phyloP scores from a whole-genome alignment of 1,140 invertebrate species.

The Trichonephila clavipes region DNA sequence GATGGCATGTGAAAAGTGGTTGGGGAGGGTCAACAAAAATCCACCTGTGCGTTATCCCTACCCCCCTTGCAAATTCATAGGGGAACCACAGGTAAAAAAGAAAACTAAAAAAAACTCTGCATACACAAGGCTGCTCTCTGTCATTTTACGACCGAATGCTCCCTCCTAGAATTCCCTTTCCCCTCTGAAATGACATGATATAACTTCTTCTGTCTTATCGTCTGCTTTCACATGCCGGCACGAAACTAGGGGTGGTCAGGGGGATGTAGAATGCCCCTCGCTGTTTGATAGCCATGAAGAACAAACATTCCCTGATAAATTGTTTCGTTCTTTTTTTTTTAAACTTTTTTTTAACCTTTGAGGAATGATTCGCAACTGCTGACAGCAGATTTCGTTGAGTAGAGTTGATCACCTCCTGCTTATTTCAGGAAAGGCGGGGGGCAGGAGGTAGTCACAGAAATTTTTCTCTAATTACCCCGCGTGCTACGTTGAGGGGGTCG shows the following conservation, averaged over 20 bases:
- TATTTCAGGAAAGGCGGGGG: neutral
- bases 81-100: neutral
- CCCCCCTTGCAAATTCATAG: neutral
- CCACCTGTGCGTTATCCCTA: conserved; percentile 32
- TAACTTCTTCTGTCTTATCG: conserved; percentile 56
- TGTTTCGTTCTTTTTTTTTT: neutral
- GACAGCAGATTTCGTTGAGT: conserved; percentile 6
- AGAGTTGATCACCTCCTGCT: neutral
- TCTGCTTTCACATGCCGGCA: neutral
- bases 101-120: neutral
- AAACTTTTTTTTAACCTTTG: neutral
- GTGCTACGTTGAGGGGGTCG: neutral
- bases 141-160: neutral
- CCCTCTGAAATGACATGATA: conserved; percentile 50
- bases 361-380: neutral
- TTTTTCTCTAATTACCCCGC: neutral
- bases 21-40: conserved; percentile 37
- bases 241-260: neutral
- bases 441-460: neutral
- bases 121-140: neutral
- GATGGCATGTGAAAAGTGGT: conserved; percentile 29
- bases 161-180: neutral
- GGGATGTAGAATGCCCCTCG: conserved; percentile 2
- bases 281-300: conserved; percentile 31
- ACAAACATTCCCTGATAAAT: conserved; percentile 61